Percentiles rank a stretch among this genome's conserved stretches.
These are phyloP conservation scores for Graptemys geographica DNA, from an alignment of 2,797 vertebrate genomes.

Conservation along the genomic window DNA sequence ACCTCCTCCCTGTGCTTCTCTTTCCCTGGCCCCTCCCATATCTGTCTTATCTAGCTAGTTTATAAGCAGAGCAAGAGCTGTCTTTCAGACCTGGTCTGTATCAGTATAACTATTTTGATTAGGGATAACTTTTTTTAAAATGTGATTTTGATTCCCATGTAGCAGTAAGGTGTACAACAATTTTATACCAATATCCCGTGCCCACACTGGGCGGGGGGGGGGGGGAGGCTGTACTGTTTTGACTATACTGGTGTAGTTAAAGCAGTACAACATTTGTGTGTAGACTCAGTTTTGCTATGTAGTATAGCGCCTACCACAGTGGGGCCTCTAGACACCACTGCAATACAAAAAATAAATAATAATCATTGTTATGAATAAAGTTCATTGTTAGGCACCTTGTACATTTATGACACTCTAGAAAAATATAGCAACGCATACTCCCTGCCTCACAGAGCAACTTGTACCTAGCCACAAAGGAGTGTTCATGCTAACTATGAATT, in stretches of 20 bases:
- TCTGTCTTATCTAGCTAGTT: neutral
- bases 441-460: neutral
- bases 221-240: neutral
- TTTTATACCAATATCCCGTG: neutral
- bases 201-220: neutral
- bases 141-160: neutral
- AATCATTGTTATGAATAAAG: conserved; percentile 34
- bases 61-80: neutral
- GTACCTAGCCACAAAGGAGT: neutral
- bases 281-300: neutral
- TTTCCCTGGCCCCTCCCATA: neutral
- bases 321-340: neutral
- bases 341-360: neutral
- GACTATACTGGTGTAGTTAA: neutral
- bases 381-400: neutral
- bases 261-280: neutral
- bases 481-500: neutral
- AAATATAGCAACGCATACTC: neutral
- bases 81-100: neutral
- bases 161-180: neutral
- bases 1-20: neutral
- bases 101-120: neutral
- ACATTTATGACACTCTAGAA: neutral
- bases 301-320: neutral
- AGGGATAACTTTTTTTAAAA: neutral